phyloP scores from a whole-genome alignment of 1,140 invertebrate species.

The Galendromus occidentalis region DNA sequence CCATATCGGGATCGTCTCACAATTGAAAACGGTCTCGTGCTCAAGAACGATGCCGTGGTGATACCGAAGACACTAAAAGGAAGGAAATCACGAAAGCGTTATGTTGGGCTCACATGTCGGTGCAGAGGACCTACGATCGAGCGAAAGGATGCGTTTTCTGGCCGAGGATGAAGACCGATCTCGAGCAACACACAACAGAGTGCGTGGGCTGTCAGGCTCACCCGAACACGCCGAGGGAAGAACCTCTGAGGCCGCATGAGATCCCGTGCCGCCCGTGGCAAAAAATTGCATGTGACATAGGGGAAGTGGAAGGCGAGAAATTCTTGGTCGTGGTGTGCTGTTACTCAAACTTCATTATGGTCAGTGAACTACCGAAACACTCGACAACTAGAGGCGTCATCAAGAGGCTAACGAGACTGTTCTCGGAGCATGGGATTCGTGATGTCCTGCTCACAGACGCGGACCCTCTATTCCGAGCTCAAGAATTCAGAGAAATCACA shows the following conservation, averaged over 20 bases:
- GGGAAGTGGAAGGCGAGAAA: not conserved
- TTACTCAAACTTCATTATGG: conserved; percentile 20
- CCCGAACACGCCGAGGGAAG: not conserved
- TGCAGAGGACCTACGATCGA: not conserved
- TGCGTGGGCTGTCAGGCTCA: not conserved
- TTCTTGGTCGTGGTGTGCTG: not conserved
- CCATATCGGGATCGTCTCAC: not conserved
- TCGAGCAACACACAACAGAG: not conserved
- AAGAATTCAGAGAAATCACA: no score
- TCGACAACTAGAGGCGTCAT: no score
- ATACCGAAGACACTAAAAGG: not conserved
- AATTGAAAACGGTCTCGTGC: not conserved
- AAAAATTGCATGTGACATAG: not conserved
- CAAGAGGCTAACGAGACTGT: no score
- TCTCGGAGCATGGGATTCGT: no score
- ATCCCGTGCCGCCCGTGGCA: not conserved
- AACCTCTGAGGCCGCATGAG: not conserved
- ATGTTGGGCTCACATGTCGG: not conserved
- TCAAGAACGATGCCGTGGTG: not conserved
- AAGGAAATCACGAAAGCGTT: not conserved
- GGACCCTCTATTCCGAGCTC: no score
- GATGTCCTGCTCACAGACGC: no score
- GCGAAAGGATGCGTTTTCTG: not conserved
- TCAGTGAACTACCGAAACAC: no score
- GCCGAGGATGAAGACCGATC: not conserved